Base-by-base conservation (phyloP, 2,888 invertebrate genomes). In the Eristalinus sepulchralis region DNA sequence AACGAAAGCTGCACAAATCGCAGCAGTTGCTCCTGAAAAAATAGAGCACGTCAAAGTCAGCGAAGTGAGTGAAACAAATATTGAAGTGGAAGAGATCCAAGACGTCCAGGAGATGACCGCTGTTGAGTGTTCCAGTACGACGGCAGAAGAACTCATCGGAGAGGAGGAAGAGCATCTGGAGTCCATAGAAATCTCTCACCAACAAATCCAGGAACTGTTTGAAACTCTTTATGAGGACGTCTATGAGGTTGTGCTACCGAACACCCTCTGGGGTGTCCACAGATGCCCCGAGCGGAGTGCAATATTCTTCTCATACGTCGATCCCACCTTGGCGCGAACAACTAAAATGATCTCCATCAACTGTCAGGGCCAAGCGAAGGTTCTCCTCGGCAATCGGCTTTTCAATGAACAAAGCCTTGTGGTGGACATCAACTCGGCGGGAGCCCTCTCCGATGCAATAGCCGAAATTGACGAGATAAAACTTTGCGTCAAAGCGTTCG, bases 261-360 rank as follows among this genome's bases (percentile, higher is more conserved):
- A 88, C 47, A 89, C 89, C 0, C 47, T 90, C 0, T 90, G 90
- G 90, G 90, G 89, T n/a, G 82, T 89, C 10, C 90, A 90, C 86
- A 88, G 89, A 20, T 90, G 90, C 59, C 88, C 89, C 10, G 71
- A 89, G 9, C 89, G 89, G 17, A 88, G 88, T 34, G 70, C 88
- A 2, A 76, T 90, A 6, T 88, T 89, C 59, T 90, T 90, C 31
- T 86, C 88, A 27, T 89, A 85, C 36, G 88, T 90, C 64, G 89
- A 90, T 55, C 55, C 81, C 1, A 66, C 11, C 13, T 63, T 63
- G 22, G 79, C 89, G 70, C 67, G 88, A 47, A 66, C 88, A 55
- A 84, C 88, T 0, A 90, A 90, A 77, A 82, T 89, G 71, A n/a
- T 90, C 8, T 63, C 71, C 1, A 85, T 90, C 11, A 64, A 82